phyloP scores from a whole-genome alignment of 2,888 invertebrate genomes.

The Macrostomum cliftonense region DNA sequence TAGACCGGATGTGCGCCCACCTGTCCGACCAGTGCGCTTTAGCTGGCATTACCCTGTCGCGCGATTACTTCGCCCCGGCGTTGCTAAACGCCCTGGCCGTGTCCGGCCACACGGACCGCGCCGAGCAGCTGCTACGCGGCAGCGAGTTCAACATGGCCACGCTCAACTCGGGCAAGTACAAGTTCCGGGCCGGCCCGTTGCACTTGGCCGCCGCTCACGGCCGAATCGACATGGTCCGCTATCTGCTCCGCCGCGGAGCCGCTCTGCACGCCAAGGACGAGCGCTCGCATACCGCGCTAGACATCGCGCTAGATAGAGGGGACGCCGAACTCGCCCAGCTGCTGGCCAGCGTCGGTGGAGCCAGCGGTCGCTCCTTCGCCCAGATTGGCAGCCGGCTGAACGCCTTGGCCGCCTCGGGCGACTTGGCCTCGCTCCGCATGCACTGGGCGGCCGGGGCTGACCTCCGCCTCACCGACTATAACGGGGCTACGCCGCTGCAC shows the following conservation, averaged over 20 bases:
- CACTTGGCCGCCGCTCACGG: constrained; percentile 61
- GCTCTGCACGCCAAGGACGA: constrained; percentile 58
- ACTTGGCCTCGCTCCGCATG: not conserved
- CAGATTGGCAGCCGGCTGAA: not conserved
- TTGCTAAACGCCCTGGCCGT: not conserved
- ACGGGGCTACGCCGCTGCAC: too few relatives aligned
- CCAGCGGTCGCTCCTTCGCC: not conserved
- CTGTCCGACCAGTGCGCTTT: too few relatives aligned
- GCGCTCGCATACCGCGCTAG: constrained; percentile 41
- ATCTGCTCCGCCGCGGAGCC: constrained; percentile 57
- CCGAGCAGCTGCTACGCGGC: not conserved
- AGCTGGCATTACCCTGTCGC: too few relatives aligned
- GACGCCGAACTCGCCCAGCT: constrained; percentile 48
- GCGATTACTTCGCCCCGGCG: not conserved
- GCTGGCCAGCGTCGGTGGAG: too few relatives aligned
- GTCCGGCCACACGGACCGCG: not conserved
- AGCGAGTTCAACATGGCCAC: not conserved
- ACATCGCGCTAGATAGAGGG: constrained; percentile 53
- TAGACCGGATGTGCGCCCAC: too few relatives aligned
- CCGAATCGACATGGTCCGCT: constrained; percentile 49
- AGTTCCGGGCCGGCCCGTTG: constrained; percentile 52
- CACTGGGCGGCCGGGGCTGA: constrained; percentile 22
- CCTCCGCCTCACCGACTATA: too few relatives aligned
- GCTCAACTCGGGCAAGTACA: constrained; percentile 43
- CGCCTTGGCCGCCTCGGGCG: not conserved